phyloP scores from a whole-genome alignment of 2,797 vertebrate species.

The Chaetophractus vellerosus region DNA sequence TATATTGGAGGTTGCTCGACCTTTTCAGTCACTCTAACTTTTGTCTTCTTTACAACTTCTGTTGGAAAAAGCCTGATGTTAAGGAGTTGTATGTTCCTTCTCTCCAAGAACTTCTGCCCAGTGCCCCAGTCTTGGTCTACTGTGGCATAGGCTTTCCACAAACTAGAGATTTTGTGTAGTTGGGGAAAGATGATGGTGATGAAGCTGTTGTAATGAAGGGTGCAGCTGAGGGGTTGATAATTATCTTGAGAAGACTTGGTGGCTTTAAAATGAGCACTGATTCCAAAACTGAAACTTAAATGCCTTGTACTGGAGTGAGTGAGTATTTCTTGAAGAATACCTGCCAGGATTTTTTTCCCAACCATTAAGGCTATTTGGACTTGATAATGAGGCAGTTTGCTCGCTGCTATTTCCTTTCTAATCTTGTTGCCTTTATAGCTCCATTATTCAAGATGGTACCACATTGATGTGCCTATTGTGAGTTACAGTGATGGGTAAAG shows the following conservation, averaged over 20 bases:
- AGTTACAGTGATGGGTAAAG: background rate
- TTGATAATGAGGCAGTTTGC: background rate
- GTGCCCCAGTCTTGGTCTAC: background rate
- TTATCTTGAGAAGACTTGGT: background rate
- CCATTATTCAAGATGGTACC: background rate
- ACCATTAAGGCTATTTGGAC: background rate
- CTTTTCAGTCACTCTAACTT: background rate
- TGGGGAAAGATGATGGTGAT: background rate
- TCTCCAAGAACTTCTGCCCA: background rate
- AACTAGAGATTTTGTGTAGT: background rate
- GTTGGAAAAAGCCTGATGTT: constrained; percentile 10
- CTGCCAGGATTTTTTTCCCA: constrained; percentile 12
- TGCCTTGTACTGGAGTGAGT: background rate
- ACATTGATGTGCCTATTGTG: background rate
- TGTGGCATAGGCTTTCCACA: background rate
- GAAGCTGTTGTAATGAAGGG: background rate
- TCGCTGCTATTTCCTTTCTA: background rate
- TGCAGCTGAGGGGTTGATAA: background rate
- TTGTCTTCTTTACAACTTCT: background rate
- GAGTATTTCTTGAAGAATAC: background rate
- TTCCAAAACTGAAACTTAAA: constrained; percentile 20
- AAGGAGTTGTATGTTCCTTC: background rate
- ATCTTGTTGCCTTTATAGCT: background rate
- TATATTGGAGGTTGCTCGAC: background rate
- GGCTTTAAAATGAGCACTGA: constrained; percentile 21